Evolutionary conservation across 2,113 vertebrate genomes (phyloP).

Genomic region (Nycticryphes semicollaris): DNA sequence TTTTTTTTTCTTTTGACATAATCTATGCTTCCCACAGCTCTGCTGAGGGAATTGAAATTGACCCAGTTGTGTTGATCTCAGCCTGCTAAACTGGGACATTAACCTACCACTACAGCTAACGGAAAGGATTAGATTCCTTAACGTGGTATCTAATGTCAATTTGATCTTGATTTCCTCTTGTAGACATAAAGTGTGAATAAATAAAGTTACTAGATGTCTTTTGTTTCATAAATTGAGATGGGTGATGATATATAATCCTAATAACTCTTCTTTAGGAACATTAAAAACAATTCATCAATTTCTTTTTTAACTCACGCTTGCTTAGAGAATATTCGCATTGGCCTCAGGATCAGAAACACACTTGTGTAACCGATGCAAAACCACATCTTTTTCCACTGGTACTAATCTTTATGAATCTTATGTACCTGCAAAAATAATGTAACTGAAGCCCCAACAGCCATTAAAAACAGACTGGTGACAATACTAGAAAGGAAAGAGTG

Average conservation of each 20-base stretch:
- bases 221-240: neutral
- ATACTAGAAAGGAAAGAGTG: neutral
- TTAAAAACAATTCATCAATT: neutral
- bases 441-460: neutral
- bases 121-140: neutral
- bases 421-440: neutral
- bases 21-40: neutral
- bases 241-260: neutral
- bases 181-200: neutral
- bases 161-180: neutral
- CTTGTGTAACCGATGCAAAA: neutral
- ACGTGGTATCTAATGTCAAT: neutral
- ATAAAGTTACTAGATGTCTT: neutral
- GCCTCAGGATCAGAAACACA: neutral
- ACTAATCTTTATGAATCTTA: neutral
- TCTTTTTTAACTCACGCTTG: neutral
- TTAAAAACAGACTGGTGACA: neutral
- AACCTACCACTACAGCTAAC: neutral
- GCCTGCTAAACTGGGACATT: neutral
- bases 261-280: neutral
- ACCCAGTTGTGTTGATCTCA: constrained; percentile 1
- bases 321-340: neutral
- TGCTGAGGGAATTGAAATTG: neutral
- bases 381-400: neutral
- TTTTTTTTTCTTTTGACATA: constrained; percentile 4